Percentiles rank a stretch among this genome's conserved stretches.
These are phyloP conservation scores for Toxonevra muliebris DNA, from an alignment of 2,888 invertebrate species.

Conservation along the genomic window DNA sequence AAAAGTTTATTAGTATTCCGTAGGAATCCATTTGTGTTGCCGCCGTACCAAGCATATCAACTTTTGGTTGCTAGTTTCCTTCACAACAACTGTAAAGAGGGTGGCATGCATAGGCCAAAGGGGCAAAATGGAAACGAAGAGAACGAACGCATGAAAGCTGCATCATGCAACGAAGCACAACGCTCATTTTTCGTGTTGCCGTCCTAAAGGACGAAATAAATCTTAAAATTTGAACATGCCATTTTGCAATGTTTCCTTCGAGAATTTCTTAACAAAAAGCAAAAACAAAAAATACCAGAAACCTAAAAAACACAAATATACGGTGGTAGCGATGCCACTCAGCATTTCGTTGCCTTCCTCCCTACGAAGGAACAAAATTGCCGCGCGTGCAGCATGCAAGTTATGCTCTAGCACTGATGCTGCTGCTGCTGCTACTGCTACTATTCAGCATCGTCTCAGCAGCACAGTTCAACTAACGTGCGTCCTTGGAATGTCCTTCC, in stretches of 20 bases:
- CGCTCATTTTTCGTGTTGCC: not conserved
- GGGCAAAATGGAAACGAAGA: too few relatives aligned
- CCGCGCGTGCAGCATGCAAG: constrained; percentile 40
- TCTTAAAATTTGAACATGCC: constrained; percentile 26
- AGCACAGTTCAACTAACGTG: constrained; percentile 10
- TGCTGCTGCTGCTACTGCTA: constrained; percentile 19
- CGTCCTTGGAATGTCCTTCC: constrained; percentile 50
- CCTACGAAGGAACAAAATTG: constrained; percentile 34
- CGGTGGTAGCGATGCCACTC: too few relatives aligned
- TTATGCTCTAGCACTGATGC: constrained; percentile 23
- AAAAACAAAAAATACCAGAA: not conserved
- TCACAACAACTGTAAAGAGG: too few relatives aligned
- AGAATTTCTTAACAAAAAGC: constrained; percentile 1
- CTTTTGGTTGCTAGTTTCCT: too few relatives aligned
- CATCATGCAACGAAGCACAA: not conserved
- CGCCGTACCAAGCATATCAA: constrained; percentile 7
- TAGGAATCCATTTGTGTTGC: constrained; percentile 43
- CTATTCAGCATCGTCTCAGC: too few relatives aligned
- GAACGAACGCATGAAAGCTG: too few relatives aligned
- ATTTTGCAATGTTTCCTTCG: constrained; percentile 30
- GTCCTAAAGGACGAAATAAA: constrained; percentile 24
- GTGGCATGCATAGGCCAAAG: too few relatives aligned
- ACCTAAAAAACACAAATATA: constrained; percentile 1
- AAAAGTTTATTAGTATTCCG: constrained; percentile 47
- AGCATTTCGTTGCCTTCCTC: not conserved